A percentile compares a stretch with the other conserved stretches of the same genome.
phyloP scores from a whole-genome alignment of 1,140 invertebrate genomes.

The Bombus fervidus region DNA sequence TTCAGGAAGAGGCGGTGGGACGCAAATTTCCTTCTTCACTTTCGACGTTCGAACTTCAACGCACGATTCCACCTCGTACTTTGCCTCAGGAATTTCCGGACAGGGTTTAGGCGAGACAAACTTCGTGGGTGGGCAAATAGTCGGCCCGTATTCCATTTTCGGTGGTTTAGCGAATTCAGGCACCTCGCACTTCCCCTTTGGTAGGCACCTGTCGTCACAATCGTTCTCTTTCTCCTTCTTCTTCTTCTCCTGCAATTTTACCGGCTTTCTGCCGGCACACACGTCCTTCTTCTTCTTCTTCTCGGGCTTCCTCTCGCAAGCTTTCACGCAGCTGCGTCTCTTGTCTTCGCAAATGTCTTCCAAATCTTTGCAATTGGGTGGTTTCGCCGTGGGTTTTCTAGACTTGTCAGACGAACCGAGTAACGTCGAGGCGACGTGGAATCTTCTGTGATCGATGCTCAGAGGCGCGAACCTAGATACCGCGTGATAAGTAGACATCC shows the following conservation, averaged over 20 bases:
- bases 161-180: not conserved
- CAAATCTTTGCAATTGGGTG: not conserved
- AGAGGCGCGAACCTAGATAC: not conserved
- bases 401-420: not conserved
- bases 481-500: not conserved
- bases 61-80: not conserved
- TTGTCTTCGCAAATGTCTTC: slow-evolving; percentile 19
- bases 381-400: not conserved
- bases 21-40: slow-evolving; percentile 23
- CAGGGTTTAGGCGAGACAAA: slow-evolving; percentile 50
- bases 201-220: slow-evolving; percentile 32
- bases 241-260: not conserved
- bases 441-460: not conserved
- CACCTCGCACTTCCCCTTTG: slow-evolving; percentile 25
- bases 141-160: slow-evolving; percentile 60
- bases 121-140: slow-evolving; percentile 55
- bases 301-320: not conserved
- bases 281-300: not conserved
- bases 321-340: fast-evolving
- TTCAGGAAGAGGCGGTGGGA: slow-evolving; percentile 65
- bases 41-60: not conserved
- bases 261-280: not conserved
- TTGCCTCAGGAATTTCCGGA: not conserved
- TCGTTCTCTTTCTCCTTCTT: not conserved
- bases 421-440: not conserved